These are phyloP conservation scores for Dolichomitus sp. DNA, from an alignment of 2,888 invertebrate genomes.

Conservation along the genomic window DNA sequence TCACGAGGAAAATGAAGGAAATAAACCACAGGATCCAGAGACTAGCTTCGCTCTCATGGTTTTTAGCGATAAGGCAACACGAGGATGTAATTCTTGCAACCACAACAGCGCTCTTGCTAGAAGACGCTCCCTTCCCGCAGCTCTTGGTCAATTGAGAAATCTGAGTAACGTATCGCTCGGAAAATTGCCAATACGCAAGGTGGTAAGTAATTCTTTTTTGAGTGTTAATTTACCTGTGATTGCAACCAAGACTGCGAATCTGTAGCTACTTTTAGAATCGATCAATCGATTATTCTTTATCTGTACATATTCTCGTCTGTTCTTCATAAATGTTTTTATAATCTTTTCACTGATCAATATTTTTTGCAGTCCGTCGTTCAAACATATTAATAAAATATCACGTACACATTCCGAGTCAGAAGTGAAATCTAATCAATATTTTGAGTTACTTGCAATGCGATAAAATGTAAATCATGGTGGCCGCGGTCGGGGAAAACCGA, in stretches of 20 bases:
- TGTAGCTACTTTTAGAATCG: conserved; percentile 5
- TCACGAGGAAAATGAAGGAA: neutral
- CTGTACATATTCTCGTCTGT: neutral
- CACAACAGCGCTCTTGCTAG: conserved; percentile 71
- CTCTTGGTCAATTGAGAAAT: conserved; percentile 72
- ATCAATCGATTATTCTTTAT: neutral
- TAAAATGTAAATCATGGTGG: too few relatives aligned
- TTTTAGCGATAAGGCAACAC: conserved; percentile 61
- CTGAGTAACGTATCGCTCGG: conserved; percentile 70
- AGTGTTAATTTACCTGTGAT: neutral
- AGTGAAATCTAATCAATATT: too few relatives aligned
- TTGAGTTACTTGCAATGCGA: too few relatives aligned
- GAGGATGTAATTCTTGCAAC: conserved; percentile 73
- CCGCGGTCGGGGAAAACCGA: too few relatives aligned
- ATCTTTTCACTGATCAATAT: neutral
- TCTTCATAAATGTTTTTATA: neutral
- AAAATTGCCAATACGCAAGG: conserved; percentile 75
- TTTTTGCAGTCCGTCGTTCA: neutral
- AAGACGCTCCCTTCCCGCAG: conserved; percentile 78
- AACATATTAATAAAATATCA: too few relatives aligned
- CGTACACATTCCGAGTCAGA: too few relatives aligned
- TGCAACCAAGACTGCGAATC: conserved; percentile 4
- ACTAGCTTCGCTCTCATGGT: conserved; percentile 70
- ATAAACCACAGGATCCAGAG: conserved; percentile 25
- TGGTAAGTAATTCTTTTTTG: conserved; percentile 68